Percentiles rank a stretch among this genome's conserved stretches.
Evolutionary conservation across 2,888 invertebrate species (phyloP).

Genomic region (Epistrophella euchroma): DNA sequence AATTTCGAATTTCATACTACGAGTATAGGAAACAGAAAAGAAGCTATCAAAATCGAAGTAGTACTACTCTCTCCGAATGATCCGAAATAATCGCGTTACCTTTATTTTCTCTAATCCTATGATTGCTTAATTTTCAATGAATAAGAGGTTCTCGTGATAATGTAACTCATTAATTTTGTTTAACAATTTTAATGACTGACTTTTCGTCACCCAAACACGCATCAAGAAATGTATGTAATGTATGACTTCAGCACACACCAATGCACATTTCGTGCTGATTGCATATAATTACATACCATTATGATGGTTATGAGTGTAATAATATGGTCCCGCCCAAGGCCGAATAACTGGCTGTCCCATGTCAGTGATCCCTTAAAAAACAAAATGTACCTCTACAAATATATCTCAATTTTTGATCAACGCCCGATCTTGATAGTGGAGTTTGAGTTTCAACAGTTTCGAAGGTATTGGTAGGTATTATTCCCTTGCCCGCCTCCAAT

Average conservation of each 20-base stretch:
- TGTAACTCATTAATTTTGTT: conserved; percentile 13
- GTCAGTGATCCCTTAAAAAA: conserved; percentile 46
- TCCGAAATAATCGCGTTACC: not conserved
- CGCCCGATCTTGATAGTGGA: conserved; percentile 38
- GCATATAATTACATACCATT: conserved; percentile 33
- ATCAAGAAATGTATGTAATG: not conserved
- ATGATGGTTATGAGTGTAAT: conserved; percentile 13
- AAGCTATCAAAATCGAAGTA: no score
- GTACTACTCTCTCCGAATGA: not conserved
- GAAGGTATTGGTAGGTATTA: not conserved
- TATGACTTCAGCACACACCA: not conserved
- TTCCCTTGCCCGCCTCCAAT: conserved; percentile 15
- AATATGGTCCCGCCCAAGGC: conserved; percentile 48
- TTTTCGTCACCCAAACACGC: conserved; percentile 27
- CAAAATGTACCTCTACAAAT: not conserved
- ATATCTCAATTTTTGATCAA: conserved; percentile 50
- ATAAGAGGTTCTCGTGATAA: not conserved
- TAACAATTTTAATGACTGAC: conserved; percentile 32
- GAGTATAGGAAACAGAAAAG: no score
- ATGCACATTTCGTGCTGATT: conserved; percentile 23
- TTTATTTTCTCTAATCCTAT: not conserved
- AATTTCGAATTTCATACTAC: no score
- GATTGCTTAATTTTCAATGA: not conserved
- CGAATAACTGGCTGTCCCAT: conserved; percentile 30
- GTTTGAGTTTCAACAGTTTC: conserved; percentile 35